These are phyloP conservation scores for Hyperoplus immaculatus DNA, from an alignment of 2,797 vertebrate genomes.

Conservation along the genomic window DNA sequence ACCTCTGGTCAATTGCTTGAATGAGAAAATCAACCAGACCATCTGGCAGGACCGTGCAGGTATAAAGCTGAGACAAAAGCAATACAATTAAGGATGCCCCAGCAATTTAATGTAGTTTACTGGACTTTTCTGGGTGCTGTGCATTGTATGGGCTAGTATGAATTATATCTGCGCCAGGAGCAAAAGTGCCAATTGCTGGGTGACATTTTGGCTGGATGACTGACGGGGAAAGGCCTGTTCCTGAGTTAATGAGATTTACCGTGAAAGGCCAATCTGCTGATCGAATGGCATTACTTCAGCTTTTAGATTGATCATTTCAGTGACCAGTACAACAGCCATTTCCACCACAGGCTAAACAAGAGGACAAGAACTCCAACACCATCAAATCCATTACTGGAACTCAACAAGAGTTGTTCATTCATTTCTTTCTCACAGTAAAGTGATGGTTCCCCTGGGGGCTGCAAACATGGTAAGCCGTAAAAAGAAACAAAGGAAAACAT, in stretches of 20 bases:
- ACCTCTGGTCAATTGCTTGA: background rate
- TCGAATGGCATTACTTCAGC: slow-evolving; percentile 73
- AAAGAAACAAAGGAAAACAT: background rate
- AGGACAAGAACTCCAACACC: slow-evolving; percentile 23
- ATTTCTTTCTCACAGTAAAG: slow-evolving; percentile 13
- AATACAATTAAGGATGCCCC: slow-evolving; percentile 3
- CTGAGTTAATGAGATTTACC: slow-evolving; percentile 78
- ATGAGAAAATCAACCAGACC: background rate
- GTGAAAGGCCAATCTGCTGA: slow-evolving; percentile 80
- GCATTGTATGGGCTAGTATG: slow-evolving; percentile 42
- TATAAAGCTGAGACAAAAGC: slow-evolving; percentile 2
- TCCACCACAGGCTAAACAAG: slow-evolving; percentile 54
- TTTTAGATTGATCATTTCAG: slow-evolving; percentile 74
- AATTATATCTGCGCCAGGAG: slow-evolving; percentile 58
- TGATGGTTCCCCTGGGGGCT: slow-evolving; percentile 4
- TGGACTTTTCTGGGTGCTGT: slow-evolving; percentile 13
- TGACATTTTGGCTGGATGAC: slow-evolving; percentile 79
- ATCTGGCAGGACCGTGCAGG: background rate
- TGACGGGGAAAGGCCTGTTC: slow-evolving; percentile 70
- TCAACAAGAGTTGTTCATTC: background rate
- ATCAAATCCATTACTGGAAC: slow-evolving; percentile 27
- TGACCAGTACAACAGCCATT: slow-evolving; percentile 45
- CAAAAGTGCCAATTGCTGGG: slow-evolving; percentile 65
- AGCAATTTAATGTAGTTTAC: background rate
- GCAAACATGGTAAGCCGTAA: slow-evolving; percentile 14